phyloP scores from a whole-genome alignment of 2,113 vertebrate genomes.

The Ceyx melanurus region DNA sequence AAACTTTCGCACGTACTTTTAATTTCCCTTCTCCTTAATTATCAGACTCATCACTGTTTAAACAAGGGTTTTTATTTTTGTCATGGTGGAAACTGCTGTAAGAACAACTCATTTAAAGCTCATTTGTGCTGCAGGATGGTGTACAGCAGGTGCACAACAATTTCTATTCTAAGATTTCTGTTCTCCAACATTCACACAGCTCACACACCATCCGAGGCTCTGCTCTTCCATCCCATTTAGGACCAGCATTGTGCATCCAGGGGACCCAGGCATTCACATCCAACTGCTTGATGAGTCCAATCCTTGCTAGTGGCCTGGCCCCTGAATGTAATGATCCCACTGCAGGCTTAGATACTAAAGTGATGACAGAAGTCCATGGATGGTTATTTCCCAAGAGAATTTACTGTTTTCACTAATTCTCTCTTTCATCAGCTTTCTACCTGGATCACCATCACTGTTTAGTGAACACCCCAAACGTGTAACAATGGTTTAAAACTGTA shows the following conservation, averaged over 20 bases:
- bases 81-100: neutral
- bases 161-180: neutral
- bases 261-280: neutral
- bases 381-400: neutral
- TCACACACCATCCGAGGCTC: neutral
- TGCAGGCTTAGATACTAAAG: neutral
- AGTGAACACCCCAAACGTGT: fast-evolving
- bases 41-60: neutral
- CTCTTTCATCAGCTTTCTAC: neutral
- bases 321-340: fast-evolving
- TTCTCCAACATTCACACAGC: neutral
- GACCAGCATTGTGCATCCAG: fast-evolving
- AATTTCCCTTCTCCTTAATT: neutral
- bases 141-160: neutral
- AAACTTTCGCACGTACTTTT: neutral
- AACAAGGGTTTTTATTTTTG: neutral
- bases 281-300: neutral
- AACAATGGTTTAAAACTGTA: neutral
- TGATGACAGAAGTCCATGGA: neutral
- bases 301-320: neutral
- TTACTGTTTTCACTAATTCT: neutral
- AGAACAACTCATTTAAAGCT: neutral
- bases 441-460: too few relatives aligned
- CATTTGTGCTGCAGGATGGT: neutral
- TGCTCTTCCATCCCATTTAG: neutral